Conservation (phyloP, 2,888 invertebrate genomes). For the Acanthococcus lagerstroemiae region DNA sequence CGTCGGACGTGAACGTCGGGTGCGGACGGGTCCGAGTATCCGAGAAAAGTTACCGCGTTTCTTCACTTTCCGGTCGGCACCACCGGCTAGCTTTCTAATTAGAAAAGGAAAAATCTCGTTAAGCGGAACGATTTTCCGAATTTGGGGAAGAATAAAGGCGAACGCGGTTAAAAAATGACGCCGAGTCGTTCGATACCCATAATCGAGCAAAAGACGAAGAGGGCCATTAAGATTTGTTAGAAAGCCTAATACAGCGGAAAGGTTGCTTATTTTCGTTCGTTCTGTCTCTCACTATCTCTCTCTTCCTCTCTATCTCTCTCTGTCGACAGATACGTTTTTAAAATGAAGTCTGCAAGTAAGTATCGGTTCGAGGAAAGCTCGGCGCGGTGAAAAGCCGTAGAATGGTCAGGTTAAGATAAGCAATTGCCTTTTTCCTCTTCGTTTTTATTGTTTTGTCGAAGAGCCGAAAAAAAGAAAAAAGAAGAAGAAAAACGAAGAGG, state of each 20-base stretch:
- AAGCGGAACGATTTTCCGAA: not conserved
- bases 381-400: slow-evolving; percentile 11
- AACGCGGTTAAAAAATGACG: not conserved
- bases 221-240: slow-evolving; percentile 20
- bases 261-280: slow-evolving; percentile 4
- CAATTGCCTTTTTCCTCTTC: slow-evolving; percentile 12
- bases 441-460: slow-evolving; percentile 21
- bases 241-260: slow-evolving; percentile 9
- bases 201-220: not conserved
- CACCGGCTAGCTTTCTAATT: not conserved
- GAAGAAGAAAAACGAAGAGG: slow-evolving; percentile 10
- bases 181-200: not conserved
- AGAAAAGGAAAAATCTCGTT: not conserved
- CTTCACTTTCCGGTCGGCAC: too few relatives aligned
- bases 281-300: not conserved
- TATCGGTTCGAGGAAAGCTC: slow-evolving; percentile 16
- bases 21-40: too few relatives aligned
- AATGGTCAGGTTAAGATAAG: slow-evolving; percentile 23
- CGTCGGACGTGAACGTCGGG: too few relatives aligned
- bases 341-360: slow-evolving; percentile 24
- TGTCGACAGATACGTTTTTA: slow-evolving; percentile 16
- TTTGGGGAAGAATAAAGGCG: not conserved
- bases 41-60: too few relatives aligned
- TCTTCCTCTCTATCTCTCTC: not conserved
- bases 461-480: not conserved